phyloP scores from a whole-genome alignment of 2,113 vertebrate species.

The Tretioscincus oriximinensis region DNA sequence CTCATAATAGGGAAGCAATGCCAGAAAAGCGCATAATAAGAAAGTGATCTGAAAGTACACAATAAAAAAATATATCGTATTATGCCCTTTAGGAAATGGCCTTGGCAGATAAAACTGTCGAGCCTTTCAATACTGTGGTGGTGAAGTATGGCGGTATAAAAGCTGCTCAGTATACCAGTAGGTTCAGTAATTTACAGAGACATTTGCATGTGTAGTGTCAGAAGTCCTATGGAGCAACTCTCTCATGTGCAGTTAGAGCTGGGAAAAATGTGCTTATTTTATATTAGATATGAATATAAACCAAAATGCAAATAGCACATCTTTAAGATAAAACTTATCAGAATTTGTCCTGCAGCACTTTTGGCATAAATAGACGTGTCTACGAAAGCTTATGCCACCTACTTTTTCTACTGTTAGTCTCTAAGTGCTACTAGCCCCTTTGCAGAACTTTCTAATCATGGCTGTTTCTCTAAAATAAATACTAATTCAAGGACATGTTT shows the following conservation, averaged over 20 bases:
- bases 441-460: no score
- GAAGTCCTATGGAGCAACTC: slow-evolving; percentile 7
- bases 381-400: no score
- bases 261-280: no score
- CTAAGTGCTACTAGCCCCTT: no score
- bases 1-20: slow-evolving; percentile 41
- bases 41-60: slow-evolving; percentile 18
- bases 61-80: slow-evolving; percentile 40
- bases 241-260: background rate
- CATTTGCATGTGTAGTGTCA: slow-evolving; percentile 3
- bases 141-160: slow-evolving; percentile 24
- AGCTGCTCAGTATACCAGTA: slow-evolving; percentile 20
- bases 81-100: slow-evolving; percentile 33
- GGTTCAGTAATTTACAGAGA: background rate
- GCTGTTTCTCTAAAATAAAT: no score
- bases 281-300: no score
- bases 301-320: no score
- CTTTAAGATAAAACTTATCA: background rate
- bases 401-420: no score
- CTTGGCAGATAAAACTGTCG: slow-evolving; percentile 40
- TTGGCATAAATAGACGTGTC: no score
- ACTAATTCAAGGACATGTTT: no score
- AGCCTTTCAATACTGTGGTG: slow-evolving; percentile 15
- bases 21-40: slow-evolving; percentile 29
- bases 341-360: background rate